Evolutionary conservation across 2,797 vertebrate genomes (phyloP).

Genomic region (Morelia viridis): DNA sequence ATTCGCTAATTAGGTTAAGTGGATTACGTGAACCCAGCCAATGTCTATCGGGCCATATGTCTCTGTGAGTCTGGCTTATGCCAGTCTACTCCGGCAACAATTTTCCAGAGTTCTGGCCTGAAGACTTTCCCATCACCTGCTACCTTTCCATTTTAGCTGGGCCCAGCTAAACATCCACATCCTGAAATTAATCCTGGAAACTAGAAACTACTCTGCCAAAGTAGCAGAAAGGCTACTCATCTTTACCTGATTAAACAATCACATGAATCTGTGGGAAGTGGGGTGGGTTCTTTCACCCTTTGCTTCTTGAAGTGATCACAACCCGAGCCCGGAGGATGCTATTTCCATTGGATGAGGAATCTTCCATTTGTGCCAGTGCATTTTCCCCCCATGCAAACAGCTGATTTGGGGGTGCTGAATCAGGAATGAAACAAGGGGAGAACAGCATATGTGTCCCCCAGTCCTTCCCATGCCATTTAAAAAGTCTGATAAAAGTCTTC

Average conservation of each 20-base stretch:
- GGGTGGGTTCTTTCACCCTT: background rate
- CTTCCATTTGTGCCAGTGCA: background rate
- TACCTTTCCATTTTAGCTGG: background rate
- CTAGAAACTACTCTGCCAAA: background rate
- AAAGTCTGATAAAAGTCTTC: background rate
- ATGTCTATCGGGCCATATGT: background rate
- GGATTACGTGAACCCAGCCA: background rate
- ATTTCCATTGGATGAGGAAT: background rate
- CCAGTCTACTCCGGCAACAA: background rate
- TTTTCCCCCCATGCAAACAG: background rate
- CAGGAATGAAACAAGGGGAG: background rate
- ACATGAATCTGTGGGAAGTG: background rate
- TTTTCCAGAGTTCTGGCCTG: background rate
- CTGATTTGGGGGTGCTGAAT: background rate
- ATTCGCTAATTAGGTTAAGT: background rate
- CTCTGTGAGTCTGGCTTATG: background rate
- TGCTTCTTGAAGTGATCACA: background rate
- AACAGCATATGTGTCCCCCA: background rate
- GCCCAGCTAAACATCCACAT: background rate
- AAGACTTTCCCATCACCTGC: background rate
- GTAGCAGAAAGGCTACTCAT: background rate
- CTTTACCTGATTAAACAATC: background rate
- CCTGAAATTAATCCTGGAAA: background rate
- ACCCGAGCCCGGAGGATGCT: background rate
- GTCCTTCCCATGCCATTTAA: background rate